Percentiles rank a stretch among this genome's conserved stretches.
Conservation (phyloP, 2,797 vertebrate genomes). For the Scolopax rusticola region DNA sequence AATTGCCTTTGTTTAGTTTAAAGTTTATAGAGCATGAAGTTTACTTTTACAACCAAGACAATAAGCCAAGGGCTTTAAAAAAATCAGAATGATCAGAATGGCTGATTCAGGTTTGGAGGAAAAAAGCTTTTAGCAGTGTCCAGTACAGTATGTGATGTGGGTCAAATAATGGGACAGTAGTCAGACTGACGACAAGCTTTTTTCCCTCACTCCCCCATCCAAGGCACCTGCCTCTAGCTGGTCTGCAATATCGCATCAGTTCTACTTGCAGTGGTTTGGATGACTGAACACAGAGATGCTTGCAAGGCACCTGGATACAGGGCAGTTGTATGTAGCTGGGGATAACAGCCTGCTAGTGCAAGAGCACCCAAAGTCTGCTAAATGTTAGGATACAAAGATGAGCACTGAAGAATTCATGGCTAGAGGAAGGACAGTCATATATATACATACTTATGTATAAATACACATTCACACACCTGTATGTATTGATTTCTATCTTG, state of each 20-base stretch:
- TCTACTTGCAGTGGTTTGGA: not conserved
- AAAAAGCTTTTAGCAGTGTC: not conserved
- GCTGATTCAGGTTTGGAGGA: not conserved
- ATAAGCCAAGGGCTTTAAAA: not conserved
- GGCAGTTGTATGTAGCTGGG: not conserved
- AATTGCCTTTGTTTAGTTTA: not conserved
- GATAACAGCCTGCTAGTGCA: not conserved
- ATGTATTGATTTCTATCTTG: constrained; percentile 41
- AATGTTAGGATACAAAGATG: not conserved
- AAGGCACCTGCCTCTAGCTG: not conserved
- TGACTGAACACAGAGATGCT: not conserved
- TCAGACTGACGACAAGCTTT: not conserved
- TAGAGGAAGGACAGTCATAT: not conserved
- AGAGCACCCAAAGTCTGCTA: not conserved
- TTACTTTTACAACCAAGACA: not conserved
- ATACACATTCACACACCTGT: not conserved
- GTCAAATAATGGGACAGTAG: not conserved
- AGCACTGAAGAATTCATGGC: not conserved
- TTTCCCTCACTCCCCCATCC: not conserved
- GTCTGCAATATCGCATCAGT: not conserved
- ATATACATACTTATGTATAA: not conserved
- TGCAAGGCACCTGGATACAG: not conserved
- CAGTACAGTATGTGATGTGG: not conserved
- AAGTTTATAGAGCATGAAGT: not conserved
- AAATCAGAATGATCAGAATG: not conserved